Evolutionary conservation across 2,888 invertebrate species (phyloP).

Genomic region (Apodemia hepburni): DNA sequence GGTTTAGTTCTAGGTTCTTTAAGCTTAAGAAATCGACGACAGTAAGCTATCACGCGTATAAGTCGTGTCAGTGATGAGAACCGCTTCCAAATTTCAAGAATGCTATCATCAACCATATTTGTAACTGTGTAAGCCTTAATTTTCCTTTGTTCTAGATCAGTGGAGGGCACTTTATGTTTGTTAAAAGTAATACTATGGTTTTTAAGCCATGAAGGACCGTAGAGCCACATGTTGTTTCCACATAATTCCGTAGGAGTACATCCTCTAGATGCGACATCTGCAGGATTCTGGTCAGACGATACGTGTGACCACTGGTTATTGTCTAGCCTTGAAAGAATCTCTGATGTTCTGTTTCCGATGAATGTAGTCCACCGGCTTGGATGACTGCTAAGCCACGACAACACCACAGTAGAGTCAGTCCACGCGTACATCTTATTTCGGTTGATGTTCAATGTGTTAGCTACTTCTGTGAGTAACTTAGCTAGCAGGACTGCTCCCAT

Average conservation of each 20-base stretch:
- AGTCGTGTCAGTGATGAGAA: conserved; percentile 2
- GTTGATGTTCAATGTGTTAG: background rate
- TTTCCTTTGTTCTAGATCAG: background rate
- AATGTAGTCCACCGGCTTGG: no score
- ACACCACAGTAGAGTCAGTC: conserved; percentile 18
- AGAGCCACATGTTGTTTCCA: conserved; percentile 13
- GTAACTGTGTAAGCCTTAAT: background rate
- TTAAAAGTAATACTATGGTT: background rate
- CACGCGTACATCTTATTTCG: background rate
- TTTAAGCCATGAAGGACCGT: conserved; percentile 14
- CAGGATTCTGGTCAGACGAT: conserved; percentile 18
- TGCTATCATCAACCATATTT: background rate
- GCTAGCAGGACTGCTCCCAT: background rate
- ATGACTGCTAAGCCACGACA: conserved; percentile 16
- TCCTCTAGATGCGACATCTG: conserved; percentile 24
- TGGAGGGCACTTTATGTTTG: background rate
- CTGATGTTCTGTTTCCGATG: conserved; percentile 30
- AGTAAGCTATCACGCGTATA: background rate
- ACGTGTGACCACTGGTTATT: conserved; percentile 21
- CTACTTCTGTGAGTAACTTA: background rate
- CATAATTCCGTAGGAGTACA: conserved; percentile 12
- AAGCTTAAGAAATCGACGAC: background rate
- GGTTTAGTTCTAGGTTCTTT: background rate
- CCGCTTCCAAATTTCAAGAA: background rate
- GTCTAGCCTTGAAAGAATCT: conserved; percentile 30